A percentile compares a stretch with the other conserved stretches of the same genome.
Evolutionary conservation across 2,797 vertebrate genomes (phyloP).

Genomic region (Tamandua tetradactyla): DNA sequence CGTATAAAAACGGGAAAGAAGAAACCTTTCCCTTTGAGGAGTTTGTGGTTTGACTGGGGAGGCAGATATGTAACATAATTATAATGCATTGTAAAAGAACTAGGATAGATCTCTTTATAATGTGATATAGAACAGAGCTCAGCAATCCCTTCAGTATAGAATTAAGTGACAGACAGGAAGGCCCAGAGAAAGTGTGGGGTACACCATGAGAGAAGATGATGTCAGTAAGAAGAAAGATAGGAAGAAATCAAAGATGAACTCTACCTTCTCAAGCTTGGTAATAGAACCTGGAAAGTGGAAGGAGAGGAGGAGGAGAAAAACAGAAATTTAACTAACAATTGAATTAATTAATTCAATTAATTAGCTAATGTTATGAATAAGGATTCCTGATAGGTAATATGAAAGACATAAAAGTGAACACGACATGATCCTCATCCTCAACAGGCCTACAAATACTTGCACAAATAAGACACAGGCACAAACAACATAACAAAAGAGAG

Average conservation of each 20-base stretch:
- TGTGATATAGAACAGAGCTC: neutral
- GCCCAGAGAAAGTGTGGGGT: neutral
- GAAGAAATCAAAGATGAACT: neutral
- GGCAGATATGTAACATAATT: neutral
- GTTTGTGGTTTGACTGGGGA: neutral
- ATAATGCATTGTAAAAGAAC: neutral
- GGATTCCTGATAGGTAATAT: neutral
- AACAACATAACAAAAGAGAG: slow-evolving; percentile 1
- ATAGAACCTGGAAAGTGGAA: neutral
- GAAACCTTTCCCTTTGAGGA: neutral
- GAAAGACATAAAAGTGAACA: slow-evolving; percentile 32
- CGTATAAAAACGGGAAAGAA: neutral
- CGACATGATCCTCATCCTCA: neutral
- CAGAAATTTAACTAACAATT: neutral
- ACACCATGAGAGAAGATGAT: neutral
- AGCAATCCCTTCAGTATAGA: neutral
- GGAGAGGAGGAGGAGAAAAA: neutral
- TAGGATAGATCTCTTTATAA: neutral
- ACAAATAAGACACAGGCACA: neutral
- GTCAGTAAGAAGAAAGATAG: neutral
- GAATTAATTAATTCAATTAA: too few species aligned
- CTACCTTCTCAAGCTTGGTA: neutral
- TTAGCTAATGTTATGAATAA: neutral
- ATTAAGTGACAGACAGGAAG: neutral
- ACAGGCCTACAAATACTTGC: neutral